phyloP scores from a whole-genome alignment of 2,888 invertebrate species.

The Cantharis rufa region DNA sequence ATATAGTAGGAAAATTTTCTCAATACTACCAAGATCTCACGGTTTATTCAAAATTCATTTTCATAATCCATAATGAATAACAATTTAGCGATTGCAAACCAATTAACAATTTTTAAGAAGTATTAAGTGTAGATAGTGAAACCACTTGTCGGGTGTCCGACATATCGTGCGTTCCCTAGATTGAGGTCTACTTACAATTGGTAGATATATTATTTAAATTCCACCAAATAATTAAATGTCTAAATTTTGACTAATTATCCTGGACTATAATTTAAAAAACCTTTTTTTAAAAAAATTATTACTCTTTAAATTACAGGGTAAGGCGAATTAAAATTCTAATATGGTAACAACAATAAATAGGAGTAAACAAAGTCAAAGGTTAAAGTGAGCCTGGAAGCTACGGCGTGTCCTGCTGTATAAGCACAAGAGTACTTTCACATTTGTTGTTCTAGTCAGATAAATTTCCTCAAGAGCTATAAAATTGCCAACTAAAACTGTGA shows the following conservation, averaged over 20 bases:
- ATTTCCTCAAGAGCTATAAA: background rate
- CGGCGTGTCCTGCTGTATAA: constrained; percentile 40
- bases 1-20: too few species aligned
- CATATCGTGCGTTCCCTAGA: too few species aligned
- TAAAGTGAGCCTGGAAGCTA: constrained; percentile 47
- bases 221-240: background rate
- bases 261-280: background rate
- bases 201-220: background rate
- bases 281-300: background rate
- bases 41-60: too few species aligned
- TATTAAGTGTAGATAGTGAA: too few species aligned
- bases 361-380: constrained; percentile 43
- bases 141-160: too few species aligned
- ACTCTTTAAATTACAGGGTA: background rate
- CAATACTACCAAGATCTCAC: too few species aligned
- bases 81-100: too few species aligned
- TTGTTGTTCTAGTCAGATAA: constrained; percentile 1
- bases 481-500: background rate
- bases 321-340: background rate
- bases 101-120: too few species aligned
- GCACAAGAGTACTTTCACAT: constrained; percentile 39
- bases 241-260: background rate
- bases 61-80: too few species aligned
- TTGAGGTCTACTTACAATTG: background rate
- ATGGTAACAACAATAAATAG: background rate